These are phyloP conservation scores for Ceratotherium simum DNA, from an alignment of 2,113 vertebrate genomes.

Conservation along the genomic window DNA sequence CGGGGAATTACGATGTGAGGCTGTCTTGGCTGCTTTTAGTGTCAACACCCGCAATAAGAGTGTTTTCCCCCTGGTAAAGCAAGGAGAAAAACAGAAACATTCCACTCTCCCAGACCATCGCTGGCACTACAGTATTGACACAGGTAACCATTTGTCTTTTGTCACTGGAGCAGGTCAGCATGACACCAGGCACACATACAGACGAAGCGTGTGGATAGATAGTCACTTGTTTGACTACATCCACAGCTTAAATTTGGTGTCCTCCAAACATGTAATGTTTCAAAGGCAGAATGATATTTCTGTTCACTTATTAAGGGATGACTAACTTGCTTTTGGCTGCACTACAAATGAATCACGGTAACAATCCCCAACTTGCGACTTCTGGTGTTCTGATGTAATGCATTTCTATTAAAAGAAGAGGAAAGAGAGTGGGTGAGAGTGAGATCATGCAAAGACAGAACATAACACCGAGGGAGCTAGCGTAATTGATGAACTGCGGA, in stretches of 20 bases:
- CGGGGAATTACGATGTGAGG: constrained; percentile 41
- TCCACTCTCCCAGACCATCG: neutral
- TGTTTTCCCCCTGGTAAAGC: constrained; percentile 25
- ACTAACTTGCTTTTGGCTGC: constrained; percentile 84
- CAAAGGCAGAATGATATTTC: constrained; percentile 82
- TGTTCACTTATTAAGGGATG: constrained; percentile 83
- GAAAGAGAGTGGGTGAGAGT: constrained; percentile 82
- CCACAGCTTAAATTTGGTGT: constrained; percentile 71
- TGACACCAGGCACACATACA: neutral
- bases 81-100: constrained; percentile 30
- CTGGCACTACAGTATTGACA: neutral
- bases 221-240: constrained; percentile 75
- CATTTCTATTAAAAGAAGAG: constrained; percentile 83
- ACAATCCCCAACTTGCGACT: constrained; percentile 79
- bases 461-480: constrained; percentile 74
- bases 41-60: constrained; percentile 13
- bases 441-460: constrained; percentile 81
- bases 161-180: neutral
- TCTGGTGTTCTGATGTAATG: constrained; percentile 83
- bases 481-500: constrained; percentile 75
- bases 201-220: constrained; percentile 50
- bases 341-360: constrained; percentile 83
- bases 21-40: constrained; percentile 48
- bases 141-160: neutral
- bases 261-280: constrained; percentile 78